A percentile compares a stretch with the other conserved stretches of the same genome.
Conservation (phyloP, 2,888 invertebrate genomes). For the Tetropium fuscum region DNA sequence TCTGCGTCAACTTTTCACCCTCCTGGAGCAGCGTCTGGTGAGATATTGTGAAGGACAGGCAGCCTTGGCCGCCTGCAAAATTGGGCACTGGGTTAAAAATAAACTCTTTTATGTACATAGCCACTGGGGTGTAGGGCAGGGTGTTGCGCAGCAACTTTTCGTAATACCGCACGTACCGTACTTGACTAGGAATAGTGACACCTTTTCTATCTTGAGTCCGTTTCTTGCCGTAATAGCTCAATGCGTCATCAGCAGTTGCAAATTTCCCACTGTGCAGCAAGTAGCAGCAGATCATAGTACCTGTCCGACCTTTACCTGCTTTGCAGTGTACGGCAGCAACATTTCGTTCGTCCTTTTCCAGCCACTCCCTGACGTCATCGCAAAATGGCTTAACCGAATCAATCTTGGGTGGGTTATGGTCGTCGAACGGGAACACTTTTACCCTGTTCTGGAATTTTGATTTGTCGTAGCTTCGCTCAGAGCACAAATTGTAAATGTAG, state of each 20-base stretch:
- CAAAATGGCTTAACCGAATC: constrained; percentile 95
- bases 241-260: constrained; percentile 85
- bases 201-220: constrained; percentile 94
- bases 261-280: constrained; percentile 82
- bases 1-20: constrained; percentile 67
- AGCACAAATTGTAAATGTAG: constrained; percentile 97
- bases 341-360: constrained; percentile 80
- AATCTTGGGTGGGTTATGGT: constrained; percentile 96
- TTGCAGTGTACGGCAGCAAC: constrained; percentile 99
- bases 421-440: constrained; percentile 87
- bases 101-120: constrained; percentile 76
- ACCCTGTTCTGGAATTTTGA: constrained; percentile 90
- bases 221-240: constrained; percentile 90
- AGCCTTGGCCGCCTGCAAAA: constrained; percentile 62
- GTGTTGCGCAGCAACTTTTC: constrained; percentile 80
- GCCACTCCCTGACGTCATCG: constrained; percentile 91
- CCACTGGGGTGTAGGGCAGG: constrained; percentile 74
- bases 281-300: constrained; percentile 98
- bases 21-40: constrained; percentile 59
- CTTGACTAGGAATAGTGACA: constrained; percentile 89
- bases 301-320: constrained; percentile 93
- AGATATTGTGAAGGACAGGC: constrained; percentile 67
- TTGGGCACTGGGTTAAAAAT: constrained; percentile 70
- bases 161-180: constrained; percentile 96
- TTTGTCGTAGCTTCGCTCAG: constrained; percentile 87